Evolutionary conservation across 2,888 invertebrate genomes (phyloP), one percentile per base, ranked within the genome.

Genomic region (Metopia argyrocephala): DNA sequence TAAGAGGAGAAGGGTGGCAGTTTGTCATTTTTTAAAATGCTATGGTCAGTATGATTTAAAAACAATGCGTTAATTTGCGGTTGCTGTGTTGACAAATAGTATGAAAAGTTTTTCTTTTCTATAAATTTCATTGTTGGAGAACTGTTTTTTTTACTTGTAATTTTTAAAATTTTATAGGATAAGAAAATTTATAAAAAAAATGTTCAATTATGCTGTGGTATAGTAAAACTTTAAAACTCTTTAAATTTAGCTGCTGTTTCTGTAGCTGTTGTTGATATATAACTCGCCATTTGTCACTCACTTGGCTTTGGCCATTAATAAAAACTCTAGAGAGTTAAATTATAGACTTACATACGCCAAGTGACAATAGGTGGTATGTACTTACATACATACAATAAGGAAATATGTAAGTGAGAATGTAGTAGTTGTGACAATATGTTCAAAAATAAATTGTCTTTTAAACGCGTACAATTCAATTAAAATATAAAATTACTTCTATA

Each of bases 391-490:
- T 31, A 0, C 4, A 15, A 5, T 38, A 12, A 12, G 12, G 2
- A 1, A 38, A 7, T 1, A 38, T 38, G 38, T 12, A 38, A 38
- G 31, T 31, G 31, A 12, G 31, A 12, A 12, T 12, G 31, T 31
- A 15, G 9, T 2, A 12, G 38, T 38, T 12, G 38, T 12, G 38
- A 71, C 70, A 59, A 12, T 45, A 66, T 71, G 27, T 71, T 68
- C 28, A 70, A 81, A 68, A 81, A 76, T 81, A 83, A 81, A 83
- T 83, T 80, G 68, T 71, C 68, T 80, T 78, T 78, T 81, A 79
- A 83, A 73, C 81, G 81, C 76, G 69, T 73, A 76, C 81, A 83
- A 81, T 79, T 83, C 81, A 83, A 83, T 83, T 83, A 83, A 83
- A 79, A 81, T 76, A 83, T 79, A 79, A 75, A 81, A 78, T 78